Evolutionary conservation across 2,797 vertebrate species (phyloP), one percentile per base, ranked within the genome.

Genomic region (Odontamblyopus lacepedii): DNA sequence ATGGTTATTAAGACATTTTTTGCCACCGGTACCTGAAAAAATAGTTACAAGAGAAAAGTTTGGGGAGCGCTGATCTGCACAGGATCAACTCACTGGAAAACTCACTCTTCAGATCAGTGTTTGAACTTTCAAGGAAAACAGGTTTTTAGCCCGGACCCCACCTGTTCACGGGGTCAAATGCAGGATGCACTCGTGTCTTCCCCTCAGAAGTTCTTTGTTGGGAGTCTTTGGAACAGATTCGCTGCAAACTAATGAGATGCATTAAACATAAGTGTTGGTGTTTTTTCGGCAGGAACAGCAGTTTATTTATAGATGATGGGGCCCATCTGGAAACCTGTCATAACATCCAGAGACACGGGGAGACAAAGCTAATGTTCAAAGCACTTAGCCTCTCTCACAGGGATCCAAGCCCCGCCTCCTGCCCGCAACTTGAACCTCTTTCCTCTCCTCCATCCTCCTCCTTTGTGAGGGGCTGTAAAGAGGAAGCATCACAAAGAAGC

Each of bases 241-340:
- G 64, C n/a, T 23, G 50, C 63, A 78, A 78, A 77, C 66, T 69
- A 79, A 79, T 80, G 75, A 83, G 55, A 72, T 83, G 77, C 79
- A 87, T 79, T 78, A 87, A 83, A 82, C 83, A 86, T 66, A 81
- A 12, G 73, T 79, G 83, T 80, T 60, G 77, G 79, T 81, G 82
- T 79, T 70, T 84, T 64, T 84, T 84, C 75, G 76, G 67, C 69
- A 67, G 76, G 8, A 12, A 70, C 48, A 57, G 5, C 12, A 0
- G 19, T 71, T 84, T 88, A 86, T 90, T 89, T 85, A 83, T 86
- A 87, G 82, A 74, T 23, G 23, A 76, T 35, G n/a, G 71, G 60
- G 23, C 76, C 85, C 87, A 84, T 88, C 86, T 88, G 86, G 84
- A 53, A 75, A 77, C 79, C 74, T 87, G 85, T 88, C 84, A 81